Base-by-base conservation (phyloP, 2,888 invertebrate genomes). In the Nebria brevicollis region DNA sequence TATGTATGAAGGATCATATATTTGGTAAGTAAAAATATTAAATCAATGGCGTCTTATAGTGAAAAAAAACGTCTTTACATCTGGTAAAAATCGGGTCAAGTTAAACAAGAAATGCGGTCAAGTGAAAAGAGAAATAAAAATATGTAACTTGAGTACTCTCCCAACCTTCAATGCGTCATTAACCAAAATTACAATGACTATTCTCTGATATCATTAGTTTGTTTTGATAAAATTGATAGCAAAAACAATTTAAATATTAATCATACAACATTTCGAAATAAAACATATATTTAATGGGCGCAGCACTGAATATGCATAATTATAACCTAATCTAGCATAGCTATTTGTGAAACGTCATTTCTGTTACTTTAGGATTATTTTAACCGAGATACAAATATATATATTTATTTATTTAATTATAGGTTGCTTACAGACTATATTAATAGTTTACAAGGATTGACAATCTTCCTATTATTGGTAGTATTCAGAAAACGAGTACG, bases 391-490 rank as follows among this genome's bases (percentile, higher is more conserved):
- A 13, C 4, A 83, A 13, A 25, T 15, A 68, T 25, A 25, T 25
- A 70, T 5, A 0, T 54, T 54, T 11, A 54, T 70, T 25, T 34
- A 25, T 20, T 25, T 70, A 25, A 0, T 70, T 70, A 4, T 89
- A 93, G 93, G 92, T 86, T 90, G 7, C 86, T 92, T 34, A 87
- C 91, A 2, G 93, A 94, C 87, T 87, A 91, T 66, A 87, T 93
- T 83, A 94, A 93, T 87, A 87, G 90, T 0, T 87, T 93, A 5
- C 93, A 93, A 88, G 94, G 94, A 0, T 84, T 92, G n/a, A 84
- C 93, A 66, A 91, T 93, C 84, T 93, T 93, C 86, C 82, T 93
- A 41, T 86, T 93, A 68, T 86, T 93, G 82, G 92, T 93, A n/a
- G 89, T 92, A 64, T 91, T 91, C 83, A 88, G 93, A 8, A 90